These are phyloP conservation scores for Limenitis camilla DNA, from an alignment of 2,888 invertebrate species.

Conservation along the genomic window DNA sequence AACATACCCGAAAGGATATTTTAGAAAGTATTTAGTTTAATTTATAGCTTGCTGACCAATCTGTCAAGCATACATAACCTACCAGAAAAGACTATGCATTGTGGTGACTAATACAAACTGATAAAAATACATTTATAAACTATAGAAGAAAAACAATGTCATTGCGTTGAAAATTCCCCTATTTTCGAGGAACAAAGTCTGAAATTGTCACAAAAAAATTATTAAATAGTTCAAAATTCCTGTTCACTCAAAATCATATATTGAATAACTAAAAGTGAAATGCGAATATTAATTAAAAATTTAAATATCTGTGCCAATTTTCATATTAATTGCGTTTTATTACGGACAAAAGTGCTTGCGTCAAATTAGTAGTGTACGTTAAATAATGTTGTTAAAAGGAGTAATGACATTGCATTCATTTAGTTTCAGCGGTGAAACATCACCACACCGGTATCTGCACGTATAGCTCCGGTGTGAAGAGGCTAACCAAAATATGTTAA, in stretches of 20 bases:
- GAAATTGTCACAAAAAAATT: no score
- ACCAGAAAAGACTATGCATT: no score
- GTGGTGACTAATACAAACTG: no score
- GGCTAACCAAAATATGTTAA: conserved; percentile 12
- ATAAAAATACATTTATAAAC: no score
- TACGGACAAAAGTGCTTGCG: conserved; percentile 28
- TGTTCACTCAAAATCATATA: neutral
- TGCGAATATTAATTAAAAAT: conserved; percentile 39
- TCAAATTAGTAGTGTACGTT: conserved; percentile 26
- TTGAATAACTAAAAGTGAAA: conserved; percentile 17
- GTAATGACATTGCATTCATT: conserved; percentile 29
- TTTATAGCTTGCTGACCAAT: neutral
- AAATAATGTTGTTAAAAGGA: conserved; percentile 30
- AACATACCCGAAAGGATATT: neutral
- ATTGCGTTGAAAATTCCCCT: no score
- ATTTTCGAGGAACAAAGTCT: no score
- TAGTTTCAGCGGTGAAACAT: conserved; percentile 27
- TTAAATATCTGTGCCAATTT: conserved; percentile 38
- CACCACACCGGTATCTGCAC: conserved; percentile 24
- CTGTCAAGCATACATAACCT: neutral
- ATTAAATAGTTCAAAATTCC: neutral
- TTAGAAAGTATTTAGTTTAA: no score
- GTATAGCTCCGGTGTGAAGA: conserved; percentile 9
- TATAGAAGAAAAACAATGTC: no score
- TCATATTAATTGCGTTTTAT: conserved; percentile 42